Conservation (phyloP, 2,888 invertebrate genomes). For the Gymnoscelis rufifasciata region DNA sequence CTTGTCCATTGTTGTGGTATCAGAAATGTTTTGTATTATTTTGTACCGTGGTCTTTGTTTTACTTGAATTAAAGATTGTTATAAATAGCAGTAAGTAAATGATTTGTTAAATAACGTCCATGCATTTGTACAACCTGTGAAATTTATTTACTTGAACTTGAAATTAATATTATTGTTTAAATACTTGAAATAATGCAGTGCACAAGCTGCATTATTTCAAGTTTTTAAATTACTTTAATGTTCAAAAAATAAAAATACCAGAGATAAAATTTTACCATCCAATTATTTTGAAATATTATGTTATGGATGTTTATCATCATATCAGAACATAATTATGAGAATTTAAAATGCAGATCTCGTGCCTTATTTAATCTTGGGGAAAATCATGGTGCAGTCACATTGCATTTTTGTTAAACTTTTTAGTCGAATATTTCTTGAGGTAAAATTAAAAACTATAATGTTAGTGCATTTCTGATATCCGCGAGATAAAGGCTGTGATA, state of each 20-base stretch:
- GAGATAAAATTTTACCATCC: not conserved
- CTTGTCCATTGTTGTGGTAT: constrained; percentile 26
- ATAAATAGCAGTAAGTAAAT: constrained; percentile 9
- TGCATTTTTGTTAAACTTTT: constrained; percentile 3
- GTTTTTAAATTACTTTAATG: not conserved
- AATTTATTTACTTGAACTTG: too few relatives aligned
- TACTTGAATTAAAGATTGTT: constrained; percentile 13
- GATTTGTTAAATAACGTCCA: not conserved
- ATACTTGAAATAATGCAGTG: not conserved
- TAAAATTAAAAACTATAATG: too few relatives aligned
- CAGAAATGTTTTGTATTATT: constrained; percentile 34
- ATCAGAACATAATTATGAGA: too few relatives aligned
- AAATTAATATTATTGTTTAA: not conserved
- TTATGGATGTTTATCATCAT: not conserved
- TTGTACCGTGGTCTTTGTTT: too few relatives aligned
- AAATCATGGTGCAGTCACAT: not conserved
- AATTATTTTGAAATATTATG: not conserved
- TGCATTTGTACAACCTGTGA: too few relatives aligned
- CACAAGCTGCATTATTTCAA: not conserved
- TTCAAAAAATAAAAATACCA: not conserved
- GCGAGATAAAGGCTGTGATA: constrained; percentile 51
- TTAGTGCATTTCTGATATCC: constrained; percentile 45
- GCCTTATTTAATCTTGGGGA: not conserved
- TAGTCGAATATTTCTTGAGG: too few relatives aligned
- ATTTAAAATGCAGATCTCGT: too few relatives aligned